Evolutionary conservation across 2,113 vertebrate genomes (phyloP), one percentile per base, ranked within the genome.

Genomic region (Neodon shergylaensis): DNA sequence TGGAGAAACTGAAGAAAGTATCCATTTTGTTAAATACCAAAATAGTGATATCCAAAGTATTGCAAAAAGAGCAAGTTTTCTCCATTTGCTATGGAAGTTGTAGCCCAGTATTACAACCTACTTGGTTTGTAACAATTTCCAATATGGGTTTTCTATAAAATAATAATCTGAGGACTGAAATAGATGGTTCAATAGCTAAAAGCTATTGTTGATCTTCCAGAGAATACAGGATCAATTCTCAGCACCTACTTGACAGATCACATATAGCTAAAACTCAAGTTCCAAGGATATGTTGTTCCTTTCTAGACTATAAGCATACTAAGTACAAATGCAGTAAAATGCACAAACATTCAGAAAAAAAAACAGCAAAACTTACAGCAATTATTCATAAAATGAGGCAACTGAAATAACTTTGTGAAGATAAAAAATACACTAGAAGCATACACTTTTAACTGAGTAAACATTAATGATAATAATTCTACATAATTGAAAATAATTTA

Each of bases 381-480:
- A n/a, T 72, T 13, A 72, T n/a, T n/a, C 36, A 72, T 72, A 72
- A n/a, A 39, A 82, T 82, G 39, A 82, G 58, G 39, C 39, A 54
- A 36, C 10, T n/a, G 14, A 84, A 84, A 42, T 63, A 31, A 84
- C 7, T 17, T 84, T 42, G 3, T 17, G 42, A 66, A 63, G 10
- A 47, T 66, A 47, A 2, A 33, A 68, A 85, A 47, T 33, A 66
- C 33, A 54, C 36, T 93, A 36, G 88, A 92, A 91, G 87, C 88
- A 91, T 68, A 79, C 90, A 83, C 61, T 88, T 91, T 78, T 70
- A 94, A 92, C 42, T 52, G 79, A 61, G 47, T 33, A 39, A 87
- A 90, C 87, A 73, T 96, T 70, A 88, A 28, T 82, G 58, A 72
- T 77, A 66, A 77, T 39, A 7, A 16, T 92, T 12, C 44, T n/a